phyloP scores from a whole-genome alignment of 1,140 invertebrate species.

The Drosophila funebris region DNA sequence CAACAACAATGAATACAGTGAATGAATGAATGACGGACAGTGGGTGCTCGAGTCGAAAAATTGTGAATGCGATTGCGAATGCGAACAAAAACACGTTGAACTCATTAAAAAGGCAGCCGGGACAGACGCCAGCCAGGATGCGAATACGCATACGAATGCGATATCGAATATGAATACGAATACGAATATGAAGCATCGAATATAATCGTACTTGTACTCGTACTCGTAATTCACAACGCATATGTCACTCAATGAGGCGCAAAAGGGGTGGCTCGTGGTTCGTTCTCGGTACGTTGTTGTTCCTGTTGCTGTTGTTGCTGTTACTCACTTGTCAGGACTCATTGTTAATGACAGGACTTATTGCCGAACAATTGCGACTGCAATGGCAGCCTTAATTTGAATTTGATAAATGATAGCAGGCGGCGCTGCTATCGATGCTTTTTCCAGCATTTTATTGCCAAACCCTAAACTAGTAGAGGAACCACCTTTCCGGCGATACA shows the following conservation, averaged over 20 bases:
- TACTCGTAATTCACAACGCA: conserved; percentile 47
- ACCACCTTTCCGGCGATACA: background rate
- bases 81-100: conserved; percentile 74
- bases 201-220: background rate
- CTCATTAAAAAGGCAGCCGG: conserved; percentile 66
- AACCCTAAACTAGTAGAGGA: no score
- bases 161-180: background rate
- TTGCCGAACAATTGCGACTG: conserved; percentile 49
- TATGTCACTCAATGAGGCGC: conserved; percentile 63
- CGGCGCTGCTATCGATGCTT: background rate
- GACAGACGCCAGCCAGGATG: background rate
- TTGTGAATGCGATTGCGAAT: conserved; percentile 33
- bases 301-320: conserved; percentile 35
- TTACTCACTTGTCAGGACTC: conserved; percentile 50
- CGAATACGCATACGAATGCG: background rate
- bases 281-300: conserved; percentile 11
- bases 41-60: conserved; percentile 47
- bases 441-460: no score
- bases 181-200: background rate
- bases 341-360: conserved; percentile 54
- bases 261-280: conserved; percentile 34
- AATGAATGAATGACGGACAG: conserved; percentile 11
- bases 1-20: conserved; percentile 6
- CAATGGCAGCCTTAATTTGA: conserved; percentile 54
- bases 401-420: conserved; percentile 64